These are phyloP conservation scores for Oasisia sp. DNA, from an alignment of 2,888 invertebrate genomes.

Conservation along the genomic window DNA sequence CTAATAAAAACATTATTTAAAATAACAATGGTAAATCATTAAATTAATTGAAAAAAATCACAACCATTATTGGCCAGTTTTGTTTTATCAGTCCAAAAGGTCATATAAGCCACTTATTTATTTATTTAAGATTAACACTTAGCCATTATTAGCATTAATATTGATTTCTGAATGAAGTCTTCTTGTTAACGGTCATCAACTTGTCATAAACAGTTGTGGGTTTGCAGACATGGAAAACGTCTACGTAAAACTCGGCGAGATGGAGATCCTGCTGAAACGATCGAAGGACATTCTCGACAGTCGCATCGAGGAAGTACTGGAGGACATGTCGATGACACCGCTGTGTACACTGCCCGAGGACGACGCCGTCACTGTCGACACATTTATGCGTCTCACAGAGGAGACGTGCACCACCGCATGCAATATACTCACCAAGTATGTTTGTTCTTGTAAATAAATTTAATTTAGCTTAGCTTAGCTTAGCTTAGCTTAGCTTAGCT, in stretches of 20 bases:
- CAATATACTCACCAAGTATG: slow-evolving; percentile 66
- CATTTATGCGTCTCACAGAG: slow-evolving; percentile 85
- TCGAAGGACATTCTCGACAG: slow-evolving; percentile 91
- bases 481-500: too few species aligned
- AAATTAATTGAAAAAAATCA: too few species aligned
- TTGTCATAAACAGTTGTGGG: not conserved
- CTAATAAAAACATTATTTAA: too few species aligned
- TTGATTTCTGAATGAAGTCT: too few species aligned
- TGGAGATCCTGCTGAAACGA: slow-evolving; percentile 67
- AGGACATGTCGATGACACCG: slow-evolving; percentile 86
- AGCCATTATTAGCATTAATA: too few species aligned
- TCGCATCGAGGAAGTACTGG: slow-evolving; percentile 86
- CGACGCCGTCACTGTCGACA: slow-evolving; percentile 86
- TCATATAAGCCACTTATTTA: too few species aligned
- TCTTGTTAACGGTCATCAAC: not conserved
- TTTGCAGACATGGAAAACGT: slow-evolving; percentile 56
- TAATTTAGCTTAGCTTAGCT: too few species aligned
- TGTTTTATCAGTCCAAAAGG: too few species aligned
- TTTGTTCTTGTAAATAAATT: not conserved
- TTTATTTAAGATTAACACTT: too few species aligned
- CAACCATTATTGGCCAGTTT: too few species aligned
- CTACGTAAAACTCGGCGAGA: slow-evolving; percentile 55
- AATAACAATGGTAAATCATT: too few species aligned
- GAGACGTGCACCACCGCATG: slow-evolving; percentile 69
- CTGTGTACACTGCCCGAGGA: slow-evolving; percentile 84